Conservation (phyloP, 2,797 vertebrate species). For the Cossypha heuglini region DNA sequence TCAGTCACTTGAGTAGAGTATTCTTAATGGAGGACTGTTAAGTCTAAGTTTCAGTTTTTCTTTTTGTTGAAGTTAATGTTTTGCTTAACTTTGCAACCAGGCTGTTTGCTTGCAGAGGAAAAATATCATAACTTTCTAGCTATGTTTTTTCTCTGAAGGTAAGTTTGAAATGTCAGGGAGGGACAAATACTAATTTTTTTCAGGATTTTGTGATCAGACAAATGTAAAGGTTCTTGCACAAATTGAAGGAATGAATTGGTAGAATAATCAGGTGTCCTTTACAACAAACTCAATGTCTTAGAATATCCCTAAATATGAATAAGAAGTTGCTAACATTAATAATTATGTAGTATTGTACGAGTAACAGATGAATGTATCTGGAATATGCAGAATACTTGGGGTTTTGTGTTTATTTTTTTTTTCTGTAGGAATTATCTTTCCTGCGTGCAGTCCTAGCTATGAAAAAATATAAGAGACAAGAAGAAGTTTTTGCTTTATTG, state of each 20-base stretch:
- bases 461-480: conserved; percentile 81
- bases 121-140: not conserved
- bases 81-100: not conserved
- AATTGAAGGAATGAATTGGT: not conserved
- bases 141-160: not conserved
- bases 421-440: conserved; percentile 87
- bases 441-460: conserved; percentile 85
- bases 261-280: not conserved
- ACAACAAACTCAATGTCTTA: not conserved
- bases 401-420: not conserved
- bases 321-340: not conserved
- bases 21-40: not conserved
- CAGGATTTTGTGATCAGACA: not conserved
- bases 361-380: not conserved
- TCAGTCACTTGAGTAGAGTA: not conserved
- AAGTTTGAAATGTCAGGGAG: not conserved
- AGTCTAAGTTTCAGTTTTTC: not conserved
- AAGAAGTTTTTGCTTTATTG: conserved; percentile 86
- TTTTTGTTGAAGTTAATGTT: not conserved
- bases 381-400: not conserved
- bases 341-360: not conserved
- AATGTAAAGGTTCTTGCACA: not conserved
- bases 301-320: not conserved
- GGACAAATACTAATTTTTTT: not conserved
- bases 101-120: not conserved